Base-by-base conservation (phyloP, 2,888 invertebrate species). In the Ellobium chinense region DNA sequence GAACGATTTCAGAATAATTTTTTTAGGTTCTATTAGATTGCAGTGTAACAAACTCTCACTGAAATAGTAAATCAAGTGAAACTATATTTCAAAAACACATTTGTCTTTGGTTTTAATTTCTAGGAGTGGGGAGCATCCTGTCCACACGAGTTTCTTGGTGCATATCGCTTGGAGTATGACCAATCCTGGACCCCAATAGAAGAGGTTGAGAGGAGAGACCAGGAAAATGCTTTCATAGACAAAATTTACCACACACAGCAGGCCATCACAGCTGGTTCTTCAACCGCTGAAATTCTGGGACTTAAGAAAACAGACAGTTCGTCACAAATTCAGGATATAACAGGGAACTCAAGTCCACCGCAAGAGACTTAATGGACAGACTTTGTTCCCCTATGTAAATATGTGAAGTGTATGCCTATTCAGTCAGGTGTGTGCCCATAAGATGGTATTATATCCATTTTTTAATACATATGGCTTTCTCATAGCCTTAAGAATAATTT, bases 51-150 rank as follows among this genome's bases (percentile, higher is more conserved):
- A n/a, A n/a, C n/a, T n/a, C n/a, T n/a, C n/a, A n/a, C n/a, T n/a
- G n/a, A n/a, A n/a, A n/a, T n/a, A n/a, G n/a, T n/a, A n/a, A n/a
- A n/a, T n/a, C n/a, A n/a, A n/a, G n/a, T n/a, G n/a, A n/a, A n/a
- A n/a, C n/a, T n/a, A n/a, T n/a, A n/a, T n/a, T n/a, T n/a, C n/a
- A n/a, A n/a, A n/a, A n/a, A n/a, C n/a, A n/a, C n/a, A n/a, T n/a
- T n/a, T n/a, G n/a, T n/a, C n/a, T n/a, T n/a, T n/a, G n/a, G n/a
- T n/a, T n/a, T n/a, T n/a, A 46, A 46, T 46, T 46, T 46, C 12
- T 84, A 96, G 95, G 96, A 96, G 92, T 97, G 96, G 96, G 95
- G 95, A 66, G 86, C 91, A 63, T 92, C 93, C 27, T 94, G 94
- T 81, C 94, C 95, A 5, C 95, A 96, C 87, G 92, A 93, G 69